Conservation (phyloP, 2,113 vertebrate species). For the Microcebus lehilahytsara region DNA sequence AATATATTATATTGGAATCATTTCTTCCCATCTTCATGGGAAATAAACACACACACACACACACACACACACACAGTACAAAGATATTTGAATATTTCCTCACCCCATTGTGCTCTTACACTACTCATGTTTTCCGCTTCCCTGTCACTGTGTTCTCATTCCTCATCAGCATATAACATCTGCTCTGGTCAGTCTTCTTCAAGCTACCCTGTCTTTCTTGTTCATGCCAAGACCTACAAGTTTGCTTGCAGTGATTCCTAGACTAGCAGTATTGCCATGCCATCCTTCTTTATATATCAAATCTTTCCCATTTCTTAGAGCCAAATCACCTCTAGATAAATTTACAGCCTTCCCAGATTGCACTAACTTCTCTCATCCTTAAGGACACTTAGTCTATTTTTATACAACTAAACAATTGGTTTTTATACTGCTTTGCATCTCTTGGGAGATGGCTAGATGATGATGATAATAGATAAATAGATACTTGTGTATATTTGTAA, state of each 20-base stretch:
- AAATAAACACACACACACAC: neutral
- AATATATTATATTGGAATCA: too few species aligned
- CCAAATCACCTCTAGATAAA: neutral
- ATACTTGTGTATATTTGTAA: neutral
- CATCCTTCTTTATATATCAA: neutral
- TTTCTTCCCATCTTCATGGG: neutral
- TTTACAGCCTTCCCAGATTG: neutral
- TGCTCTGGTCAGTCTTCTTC: neutral
- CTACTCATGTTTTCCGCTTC: rapidly evolving
- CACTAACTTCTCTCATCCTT: neutral
- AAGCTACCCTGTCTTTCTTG: neutral
- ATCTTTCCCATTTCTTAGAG: neutral
- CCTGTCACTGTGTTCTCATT: neutral
- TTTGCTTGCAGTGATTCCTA: neutral
- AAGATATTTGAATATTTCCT: neutral
- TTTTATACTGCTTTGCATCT: neutral
- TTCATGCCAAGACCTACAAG: neutral
- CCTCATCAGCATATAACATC: neutral
- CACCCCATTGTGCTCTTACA: neutral
- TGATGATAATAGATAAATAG: neutral
- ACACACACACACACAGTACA: neutral
- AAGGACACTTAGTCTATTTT: neutral
- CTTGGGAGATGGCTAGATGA: neutral
- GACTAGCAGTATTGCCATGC: neutral
- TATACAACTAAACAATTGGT: neutral